These are phyloP conservation scores for Rapana venosa DNA, from an alignment of 2,888 invertebrate genomes.

Conservation along the genomic window DNA sequence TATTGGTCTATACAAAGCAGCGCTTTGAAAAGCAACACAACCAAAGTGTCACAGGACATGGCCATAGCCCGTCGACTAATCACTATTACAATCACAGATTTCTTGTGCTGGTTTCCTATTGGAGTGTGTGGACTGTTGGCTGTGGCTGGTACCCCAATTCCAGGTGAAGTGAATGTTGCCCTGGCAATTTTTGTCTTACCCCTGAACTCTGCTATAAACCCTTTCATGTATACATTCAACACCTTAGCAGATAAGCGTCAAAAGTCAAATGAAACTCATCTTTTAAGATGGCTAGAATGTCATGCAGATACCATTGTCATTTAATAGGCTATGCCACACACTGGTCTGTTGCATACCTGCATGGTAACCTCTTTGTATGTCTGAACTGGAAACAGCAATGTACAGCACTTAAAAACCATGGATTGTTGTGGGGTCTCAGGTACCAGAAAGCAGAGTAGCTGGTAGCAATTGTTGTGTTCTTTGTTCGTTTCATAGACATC, in stretches of 20 bases:
- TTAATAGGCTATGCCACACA: too few species aligned
- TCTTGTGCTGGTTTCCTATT: conserved; percentile 27
- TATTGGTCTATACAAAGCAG: too few species aligned
- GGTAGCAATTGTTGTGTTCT: too few species aligned
- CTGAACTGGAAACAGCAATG: too few species aligned
- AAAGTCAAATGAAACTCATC: background rate
- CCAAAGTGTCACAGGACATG: background rate
- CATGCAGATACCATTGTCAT: background rate
- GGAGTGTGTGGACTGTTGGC: background rate
- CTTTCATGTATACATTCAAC: conserved; percentile 6
- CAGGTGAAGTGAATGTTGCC: background rate
- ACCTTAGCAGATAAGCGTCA: background rate
- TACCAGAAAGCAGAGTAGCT: too few species aligned
- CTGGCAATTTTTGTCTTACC: background rate
- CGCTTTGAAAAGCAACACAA: background rate
- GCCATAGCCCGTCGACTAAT: background rate
- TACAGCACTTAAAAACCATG: too few species aligned
- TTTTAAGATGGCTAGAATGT: background rate
- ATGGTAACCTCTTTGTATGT: too few species aligned
- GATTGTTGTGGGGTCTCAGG: too few species aligned
- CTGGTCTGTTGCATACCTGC: too few species aligned
- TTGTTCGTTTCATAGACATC: too few species aligned
- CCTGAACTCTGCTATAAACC: background rate
- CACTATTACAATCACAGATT: background rate
- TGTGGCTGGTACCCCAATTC: background rate